Percentiles rank a stretch among this genome's conserved stretches.
These are phyloP conservation scores for Drosophila prostipennis DNA, from an alignment of 2,888 invertebrate species.

Conservation along the genomic window DNA sequence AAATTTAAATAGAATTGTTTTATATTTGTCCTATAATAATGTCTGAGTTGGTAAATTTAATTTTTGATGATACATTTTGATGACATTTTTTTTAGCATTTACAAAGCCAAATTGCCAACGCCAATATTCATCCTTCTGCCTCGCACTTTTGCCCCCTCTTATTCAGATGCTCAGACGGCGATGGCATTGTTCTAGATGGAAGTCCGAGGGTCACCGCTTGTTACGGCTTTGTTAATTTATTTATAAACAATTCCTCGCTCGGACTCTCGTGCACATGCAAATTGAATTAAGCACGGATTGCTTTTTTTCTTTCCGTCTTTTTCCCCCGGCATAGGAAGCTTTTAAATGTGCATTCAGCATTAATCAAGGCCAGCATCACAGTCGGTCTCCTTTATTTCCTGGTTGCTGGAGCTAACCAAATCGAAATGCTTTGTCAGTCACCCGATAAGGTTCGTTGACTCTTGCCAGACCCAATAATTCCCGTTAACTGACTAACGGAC, in stretches of 20 bases:
- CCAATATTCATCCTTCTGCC: constrained; percentile 1
- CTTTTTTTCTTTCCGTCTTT: background rate
- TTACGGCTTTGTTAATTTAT: constrained; percentile 57
- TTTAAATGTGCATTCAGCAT: constrained; percentile 50
- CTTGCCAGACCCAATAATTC: constrained; percentile 11
- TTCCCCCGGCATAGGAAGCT: constrained; percentile 21
- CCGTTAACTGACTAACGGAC: constrained; percentile 32
- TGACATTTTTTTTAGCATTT: too few species aligned
- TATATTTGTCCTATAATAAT: too few species aligned
- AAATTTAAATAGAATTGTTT: too few species aligned
- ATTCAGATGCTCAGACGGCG: constrained; percentile 8
- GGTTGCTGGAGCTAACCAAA: constrained; percentile 32
- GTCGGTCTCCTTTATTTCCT: constrained; percentile 38
- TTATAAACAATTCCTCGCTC: constrained; percentile 51
- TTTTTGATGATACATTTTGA: background rate
- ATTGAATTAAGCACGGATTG: constrained; percentile 63
- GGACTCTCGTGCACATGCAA: constrained; percentile 43
- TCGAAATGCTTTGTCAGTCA: constrained; percentile 37
- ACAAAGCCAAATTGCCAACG: background rate
- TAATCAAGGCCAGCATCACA: constrained; percentile 59
- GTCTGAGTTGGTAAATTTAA: too few species aligned
- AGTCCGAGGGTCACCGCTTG: constrained; percentile 35
- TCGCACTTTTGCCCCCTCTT: constrained; percentile 1
- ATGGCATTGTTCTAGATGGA: constrained; percentile 57
- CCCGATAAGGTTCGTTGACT: constrained; percentile 58